Evolutionary conservation across 2,113 vertebrate genomes (phyloP), one percentile per base, ranked within the genome.

Genomic region (Lates calcarifer): DNA sequence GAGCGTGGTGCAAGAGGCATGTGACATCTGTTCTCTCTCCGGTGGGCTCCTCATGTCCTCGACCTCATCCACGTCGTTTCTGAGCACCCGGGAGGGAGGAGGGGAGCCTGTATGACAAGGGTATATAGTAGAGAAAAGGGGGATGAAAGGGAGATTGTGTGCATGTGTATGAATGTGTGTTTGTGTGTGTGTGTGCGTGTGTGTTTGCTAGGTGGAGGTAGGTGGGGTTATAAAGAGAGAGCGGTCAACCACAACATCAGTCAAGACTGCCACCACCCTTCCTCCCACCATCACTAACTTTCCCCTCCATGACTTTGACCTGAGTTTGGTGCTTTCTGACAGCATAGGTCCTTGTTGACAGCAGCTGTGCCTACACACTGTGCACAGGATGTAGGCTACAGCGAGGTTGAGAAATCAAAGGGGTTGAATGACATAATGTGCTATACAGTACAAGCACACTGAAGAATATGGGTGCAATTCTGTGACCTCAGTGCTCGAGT

Each of bases 21-120:
- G 91, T 92, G 93, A 95, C 94, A 95, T 94, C 93, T 95, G 93
- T 92, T 94, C 88, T 74, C 88, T 92, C 90, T 87, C 88, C 62
- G 74, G 84, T 92, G 92, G 91, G 92, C 81, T 91, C 81, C 75
- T 79, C 79, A 28, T 92, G 90, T 94, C 92, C 90, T 92, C 87
- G 76, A 91, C 93, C 92, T 93, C 89, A 81, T 85, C 87, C 87
- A 84, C 90, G 86, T 86, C 49, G 70, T 75, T 86, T 83, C 77
- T 63, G 72, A 87, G 82, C 91, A 92, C 83, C 85, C 83, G 91
- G 80, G 83, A 88, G 84, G 83, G 64, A 79, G 75, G 81, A 72
- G 82, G 85, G 61, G 83, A 4, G 53, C 37, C 24, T 77, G 87
- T 72, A 84, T 87, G 89, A 92, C 91, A 90, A 85, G 82, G 79